Evolutionary conservation across 2,113 vertebrate genomes (phyloP), one percentile per base, ranked within the genome.

Genomic region (Lethenteron reissneri): DNA sequence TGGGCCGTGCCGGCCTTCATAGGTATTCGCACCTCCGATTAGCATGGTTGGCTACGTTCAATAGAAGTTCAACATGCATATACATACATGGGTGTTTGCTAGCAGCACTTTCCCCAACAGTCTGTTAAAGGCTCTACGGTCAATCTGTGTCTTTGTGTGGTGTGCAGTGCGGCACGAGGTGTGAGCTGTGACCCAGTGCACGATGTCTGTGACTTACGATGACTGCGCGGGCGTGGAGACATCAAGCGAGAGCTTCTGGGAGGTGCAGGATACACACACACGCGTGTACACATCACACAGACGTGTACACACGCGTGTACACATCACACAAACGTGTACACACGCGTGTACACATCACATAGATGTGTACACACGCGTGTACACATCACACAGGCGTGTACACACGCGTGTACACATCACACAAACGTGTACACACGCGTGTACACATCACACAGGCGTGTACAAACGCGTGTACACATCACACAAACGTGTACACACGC

Each of bases 191-290:
- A 68, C 64, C 80, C 77, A 15, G 81, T 78, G 17, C 56, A 86
- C 78, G 81, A 95, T 97, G 92, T 96, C 90, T 19, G 86, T 84
- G 80, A 90, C 90, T 80, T 96, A 96, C 69, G 92, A 96, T 12
- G 92, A 97, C 79, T 78, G 84, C 72, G 81, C 84, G 1, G 80
- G 81, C n/a, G 76, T 84, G 0, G 86, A 95, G 80, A 92, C 92
- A 81, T 85, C 82, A 72, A 96, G 90, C 1, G 92, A 97, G 84
- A 97, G 92, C 84, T 97, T 97, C 81, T 96, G 92, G 92, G 92
- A 97, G 92, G 92, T 96, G 83, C 81, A 75, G 64, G 12, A 3
- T 3, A 58, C 68, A 57, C 17, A 12, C 76, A 56, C 77, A 64
- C 25, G 3, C 25, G 25, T 57, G 73, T 71, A 72, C 72, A 57